Percentiles rank a stretch among this genome's conserved stretches.
These are phyloP conservation scores for Gnathonemus longibarbis DNA, from an alignment of 2,113 vertebrate species.

Conservation along the genomic window DNA sequence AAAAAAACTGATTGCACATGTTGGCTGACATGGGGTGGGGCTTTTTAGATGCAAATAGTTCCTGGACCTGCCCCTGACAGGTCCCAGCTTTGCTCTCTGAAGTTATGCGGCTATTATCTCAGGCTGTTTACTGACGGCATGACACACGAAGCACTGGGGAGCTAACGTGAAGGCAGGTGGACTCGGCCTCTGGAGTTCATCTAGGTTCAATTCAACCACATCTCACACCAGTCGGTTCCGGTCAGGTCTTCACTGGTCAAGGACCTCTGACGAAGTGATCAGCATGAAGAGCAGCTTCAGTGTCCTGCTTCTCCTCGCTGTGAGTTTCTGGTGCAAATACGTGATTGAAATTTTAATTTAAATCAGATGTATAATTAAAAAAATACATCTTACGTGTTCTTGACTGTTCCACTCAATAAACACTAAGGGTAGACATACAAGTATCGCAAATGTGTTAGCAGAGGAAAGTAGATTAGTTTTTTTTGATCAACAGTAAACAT, in stretches of 20 bases:
- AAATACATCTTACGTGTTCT: neutral
- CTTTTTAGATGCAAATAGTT: neutral
- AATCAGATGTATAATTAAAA: neutral
- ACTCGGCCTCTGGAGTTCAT: neutral
- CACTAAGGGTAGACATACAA: neutral
- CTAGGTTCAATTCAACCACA: neutral
- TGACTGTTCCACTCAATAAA: neutral
- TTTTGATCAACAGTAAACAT: neutral
- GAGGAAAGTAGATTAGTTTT: neutral
- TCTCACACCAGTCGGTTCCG: neutral
- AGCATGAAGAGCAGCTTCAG: neutral
- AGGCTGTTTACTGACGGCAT: neutral
- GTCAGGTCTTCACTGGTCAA: neutral
- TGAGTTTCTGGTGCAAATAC: neutral
- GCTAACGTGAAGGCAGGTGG: neutral
- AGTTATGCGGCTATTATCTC: neutral
- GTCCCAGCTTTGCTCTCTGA: neutral
- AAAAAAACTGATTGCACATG: neutral
- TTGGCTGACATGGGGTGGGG: neutral
- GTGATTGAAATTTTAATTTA: neutral
- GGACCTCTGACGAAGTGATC: neutral
- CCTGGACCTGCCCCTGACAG: constrained; percentile 1
- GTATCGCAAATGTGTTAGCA: neutral
- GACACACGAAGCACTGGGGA: neutral
- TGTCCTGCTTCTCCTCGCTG: neutral